Percentiles rank a stretch among this genome's conserved stretches.
These are phyloP conservation scores for Venturia canescens DNA, from an alignment of 1,140 invertebrate genomes.

Conservation along the genomic window DNA sequence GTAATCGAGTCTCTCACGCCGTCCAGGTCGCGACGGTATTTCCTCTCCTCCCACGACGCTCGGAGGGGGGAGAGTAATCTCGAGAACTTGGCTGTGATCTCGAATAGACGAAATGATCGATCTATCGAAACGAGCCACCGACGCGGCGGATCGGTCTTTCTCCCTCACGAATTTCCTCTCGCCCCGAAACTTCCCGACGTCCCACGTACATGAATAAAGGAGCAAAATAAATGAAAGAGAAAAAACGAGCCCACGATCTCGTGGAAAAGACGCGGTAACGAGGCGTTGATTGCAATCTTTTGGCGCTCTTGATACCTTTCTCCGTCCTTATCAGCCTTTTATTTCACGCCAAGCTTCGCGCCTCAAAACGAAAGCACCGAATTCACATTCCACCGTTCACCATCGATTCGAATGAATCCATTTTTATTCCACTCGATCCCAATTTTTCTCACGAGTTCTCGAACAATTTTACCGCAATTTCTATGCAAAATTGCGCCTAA, in stretches of 20 bases:
- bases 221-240: too few relatives aligned
- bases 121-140: slow-evolving; percentile 33
- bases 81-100: not conserved
- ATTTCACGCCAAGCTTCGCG: not conserved
- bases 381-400: not conserved
- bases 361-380: not conserved
- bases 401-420: not conserved
- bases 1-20: slow-evolving; percentile 50
- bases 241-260: not conserved
- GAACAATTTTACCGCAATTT: too few relatives aligned
- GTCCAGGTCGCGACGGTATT: slow-evolving; percentile 27
- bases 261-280: slow-evolving; percentile 9
- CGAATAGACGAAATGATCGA: slow-evolving; percentile 49
- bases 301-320: slow-evolving; percentile 16
- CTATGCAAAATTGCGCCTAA: too few relatives aligned
- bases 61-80: slow-evolving; percentile 29
- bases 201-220: not conserved
- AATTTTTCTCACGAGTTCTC: too few relatives aligned
- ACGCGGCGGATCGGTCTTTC: slow-evolving; percentile 13
- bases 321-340: not conserved
- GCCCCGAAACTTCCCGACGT: not conserved
- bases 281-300: slow-evolving; percentile 17
- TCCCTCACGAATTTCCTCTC: slow-evolving; percentile 10
- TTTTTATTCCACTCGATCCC: too few relatives aligned
- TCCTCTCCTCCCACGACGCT: slow-evolving; percentile 50